These are phyloP conservation scores for Limenitis arthemis DNA, from an alignment of 2,888 invertebrate genomes.

Conservation along the genomic window DNA sequence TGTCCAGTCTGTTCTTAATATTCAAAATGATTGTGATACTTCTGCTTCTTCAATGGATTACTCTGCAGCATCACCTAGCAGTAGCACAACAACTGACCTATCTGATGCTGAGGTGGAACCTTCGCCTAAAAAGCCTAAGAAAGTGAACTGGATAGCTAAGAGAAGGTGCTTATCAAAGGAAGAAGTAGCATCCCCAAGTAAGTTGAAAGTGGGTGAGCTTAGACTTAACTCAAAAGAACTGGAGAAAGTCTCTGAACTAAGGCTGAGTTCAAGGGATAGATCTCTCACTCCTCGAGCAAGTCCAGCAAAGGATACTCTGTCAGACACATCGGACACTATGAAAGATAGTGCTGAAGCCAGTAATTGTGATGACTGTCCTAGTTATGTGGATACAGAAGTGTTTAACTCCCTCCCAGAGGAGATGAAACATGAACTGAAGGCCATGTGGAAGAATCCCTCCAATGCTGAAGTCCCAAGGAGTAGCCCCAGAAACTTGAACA, in stretches of 20 bases:
- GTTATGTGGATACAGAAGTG: constrained; percentile 77
- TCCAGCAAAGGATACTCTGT: constrained; percentile 57
- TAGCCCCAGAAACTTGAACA: constrained; percentile 65
- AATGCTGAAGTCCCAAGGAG: constrained; percentile 52
- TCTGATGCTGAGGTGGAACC: constrained; percentile 81
- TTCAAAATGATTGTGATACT: constrained; percentile 71
- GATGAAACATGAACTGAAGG: constrained; percentile 80
- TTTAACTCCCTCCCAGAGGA: constrained; percentile 80
- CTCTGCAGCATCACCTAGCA: constrained; percentile 61
- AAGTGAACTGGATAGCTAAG: constrained; percentile 66
- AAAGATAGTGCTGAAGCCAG: constrained; percentile 52
- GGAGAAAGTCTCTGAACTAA: constrained; percentile 67
- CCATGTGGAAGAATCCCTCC: constrained; percentile 74
- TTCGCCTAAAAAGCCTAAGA: constrained; percentile 80
- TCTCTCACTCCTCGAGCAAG: constrained; percentile 62
- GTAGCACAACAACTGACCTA: constrained; percentile 70
- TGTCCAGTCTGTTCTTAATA: constrained; percentile 81
- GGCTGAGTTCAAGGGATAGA: constrained; percentile 58
- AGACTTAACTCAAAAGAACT: constrained; percentile 76
- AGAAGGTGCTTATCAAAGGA: constrained; percentile 60
- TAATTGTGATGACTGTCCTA: constrained; percentile 72
- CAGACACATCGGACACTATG: constrained; percentile 56
- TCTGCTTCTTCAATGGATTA: constrained; percentile 63
- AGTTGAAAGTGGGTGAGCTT: constrained; percentile 77
- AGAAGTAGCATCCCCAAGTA: constrained; percentile 77